Evolutionary conservation across 2,797 vertebrate species (phyloP).

Genomic region (Cuniculus paca): DNA sequence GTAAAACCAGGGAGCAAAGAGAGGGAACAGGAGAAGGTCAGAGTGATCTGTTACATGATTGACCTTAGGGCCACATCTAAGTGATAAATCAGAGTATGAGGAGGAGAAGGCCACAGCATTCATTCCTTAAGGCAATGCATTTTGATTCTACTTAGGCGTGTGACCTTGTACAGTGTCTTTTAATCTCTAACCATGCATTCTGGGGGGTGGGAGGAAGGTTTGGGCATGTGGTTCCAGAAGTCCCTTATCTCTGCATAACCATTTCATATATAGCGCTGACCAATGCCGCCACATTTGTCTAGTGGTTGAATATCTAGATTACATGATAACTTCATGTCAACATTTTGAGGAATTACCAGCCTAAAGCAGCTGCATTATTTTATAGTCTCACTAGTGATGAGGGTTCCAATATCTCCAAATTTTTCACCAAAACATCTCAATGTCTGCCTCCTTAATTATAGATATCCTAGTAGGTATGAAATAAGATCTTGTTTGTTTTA

Average conservation of each 20-base stretch:
- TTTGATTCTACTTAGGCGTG: background rate
- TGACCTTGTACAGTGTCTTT: background rate
- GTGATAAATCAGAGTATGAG: background rate
- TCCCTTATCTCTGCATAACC: background rate
- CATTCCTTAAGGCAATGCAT: background rate
- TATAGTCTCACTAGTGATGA: background rate
- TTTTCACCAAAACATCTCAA: background rate
- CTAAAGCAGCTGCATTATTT: background rate
- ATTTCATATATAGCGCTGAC: background rate
- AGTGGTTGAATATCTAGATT: background rate
- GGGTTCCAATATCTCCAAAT: background rate
- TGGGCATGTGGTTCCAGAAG: background rate
- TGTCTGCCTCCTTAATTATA: background rate
- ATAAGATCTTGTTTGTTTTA: background rate
- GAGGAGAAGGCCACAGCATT: background rate
- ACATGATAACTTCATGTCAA: background rate
- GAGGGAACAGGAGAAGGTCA: background rate
- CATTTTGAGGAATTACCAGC: background rate
- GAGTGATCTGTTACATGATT: background rate
- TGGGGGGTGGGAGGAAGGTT: background rate
- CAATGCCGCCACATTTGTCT: background rate
- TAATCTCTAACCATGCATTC: background rate
- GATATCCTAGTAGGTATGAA: background rate
- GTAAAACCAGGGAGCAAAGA: background rate
- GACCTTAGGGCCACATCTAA: background rate